Percentiles rank a stretch among this genome's conserved stretches.
Evolutionary conservation across 2,113 vertebrate species (phyloP).

Genomic region (Sorex fumeus): DNA sequence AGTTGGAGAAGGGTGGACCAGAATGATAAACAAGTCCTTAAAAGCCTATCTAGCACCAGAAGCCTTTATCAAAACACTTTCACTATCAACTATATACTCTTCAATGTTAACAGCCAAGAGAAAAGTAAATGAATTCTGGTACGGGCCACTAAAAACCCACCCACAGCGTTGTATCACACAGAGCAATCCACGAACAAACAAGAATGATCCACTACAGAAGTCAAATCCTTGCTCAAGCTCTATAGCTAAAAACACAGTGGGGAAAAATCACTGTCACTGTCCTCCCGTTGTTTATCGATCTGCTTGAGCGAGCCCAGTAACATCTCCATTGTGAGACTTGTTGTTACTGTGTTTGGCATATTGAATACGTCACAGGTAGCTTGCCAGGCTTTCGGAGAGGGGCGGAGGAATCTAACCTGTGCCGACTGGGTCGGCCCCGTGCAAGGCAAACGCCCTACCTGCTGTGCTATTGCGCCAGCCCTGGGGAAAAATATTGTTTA

Average conservation of each 20-base stretch:
- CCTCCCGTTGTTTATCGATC: too few relatives aligned
- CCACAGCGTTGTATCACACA: background rate
- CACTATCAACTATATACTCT: background rate
- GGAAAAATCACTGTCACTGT: background rate
- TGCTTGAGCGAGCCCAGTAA: too few relatives aligned
- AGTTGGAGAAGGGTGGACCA: background rate
- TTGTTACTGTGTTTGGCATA: too few relatives aligned
- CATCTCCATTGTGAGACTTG: too few relatives aligned
- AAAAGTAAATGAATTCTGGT: slow-evolving; percentile 19
- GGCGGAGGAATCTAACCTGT: too few relatives aligned
- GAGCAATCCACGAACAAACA: background rate
- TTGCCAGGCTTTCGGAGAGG: too few relatives aligned
- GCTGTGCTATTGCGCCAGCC: too few relatives aligned
- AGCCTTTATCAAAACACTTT: background rate
- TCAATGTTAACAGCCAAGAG: slow-evolving; percentile 25
- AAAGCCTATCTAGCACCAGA: background rate
- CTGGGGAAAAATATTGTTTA: background rate
- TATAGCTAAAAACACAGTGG: background rate
- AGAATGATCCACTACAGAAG: background rate
- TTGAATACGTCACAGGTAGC: too few relatives aligned
- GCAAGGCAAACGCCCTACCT: too few relatives aligned
- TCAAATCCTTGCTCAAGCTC: background rate
- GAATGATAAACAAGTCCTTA: slow-evolving; percentile 29
- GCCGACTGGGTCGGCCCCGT: too few relatives aligned
- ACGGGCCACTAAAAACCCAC: background rate